Conservation (phyloP, 1,140 invertebrate species). For the Teleogryllus occipitalis region DNA sequence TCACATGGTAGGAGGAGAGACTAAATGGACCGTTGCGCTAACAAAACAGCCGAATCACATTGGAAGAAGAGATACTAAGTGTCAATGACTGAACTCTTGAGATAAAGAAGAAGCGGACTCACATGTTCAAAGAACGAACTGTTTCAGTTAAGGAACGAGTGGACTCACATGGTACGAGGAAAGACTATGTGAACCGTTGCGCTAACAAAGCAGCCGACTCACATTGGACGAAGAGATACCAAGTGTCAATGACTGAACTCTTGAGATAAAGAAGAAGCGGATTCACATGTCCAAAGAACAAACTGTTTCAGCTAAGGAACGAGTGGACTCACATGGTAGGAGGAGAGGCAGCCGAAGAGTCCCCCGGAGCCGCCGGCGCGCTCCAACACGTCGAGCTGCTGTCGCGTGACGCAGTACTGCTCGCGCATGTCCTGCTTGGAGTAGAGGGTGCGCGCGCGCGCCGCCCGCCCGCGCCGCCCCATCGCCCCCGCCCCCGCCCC, state of each 20-base stretch:
- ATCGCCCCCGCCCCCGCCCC: too few relatives aligned
- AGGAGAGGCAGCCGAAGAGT: constrained; percentile 79
- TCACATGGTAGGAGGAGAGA: constrained; percentile 62
- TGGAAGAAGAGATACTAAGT: too few relatives aligned
- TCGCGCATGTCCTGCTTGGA: constrained; percentile 81
- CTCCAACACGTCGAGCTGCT: constrained; percentile 79
- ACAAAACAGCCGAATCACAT: too few relatives aligned
- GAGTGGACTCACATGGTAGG: constrained; percentile 47
- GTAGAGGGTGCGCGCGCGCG: constrained; percentile 48
- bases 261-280: too few relatives aligned
- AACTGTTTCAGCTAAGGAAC: background rate
- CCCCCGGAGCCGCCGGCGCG: constrained; percentile 55
- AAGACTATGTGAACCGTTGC: too few relatives aligned
- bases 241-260: too few relatives aligned
- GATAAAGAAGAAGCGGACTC: too few relatives aligned
- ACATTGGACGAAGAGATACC: too few relatives aligned
- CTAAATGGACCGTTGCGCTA: too few relatives aligned
- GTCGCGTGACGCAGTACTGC: constrained; percentile 87
- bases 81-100: too few relatives aligned
- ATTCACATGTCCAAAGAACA: background rate
- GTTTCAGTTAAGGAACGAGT: background rate
- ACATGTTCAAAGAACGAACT: background rate
- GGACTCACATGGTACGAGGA: constrained; percentile 57
- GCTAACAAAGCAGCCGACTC: too few relatives aligned
- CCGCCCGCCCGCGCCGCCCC: too few relatives aligned